phyloP scores from a whole-genome alignment of 2,888 invertebrate species.

The Prosopocoilus inquinatus region DNA sequence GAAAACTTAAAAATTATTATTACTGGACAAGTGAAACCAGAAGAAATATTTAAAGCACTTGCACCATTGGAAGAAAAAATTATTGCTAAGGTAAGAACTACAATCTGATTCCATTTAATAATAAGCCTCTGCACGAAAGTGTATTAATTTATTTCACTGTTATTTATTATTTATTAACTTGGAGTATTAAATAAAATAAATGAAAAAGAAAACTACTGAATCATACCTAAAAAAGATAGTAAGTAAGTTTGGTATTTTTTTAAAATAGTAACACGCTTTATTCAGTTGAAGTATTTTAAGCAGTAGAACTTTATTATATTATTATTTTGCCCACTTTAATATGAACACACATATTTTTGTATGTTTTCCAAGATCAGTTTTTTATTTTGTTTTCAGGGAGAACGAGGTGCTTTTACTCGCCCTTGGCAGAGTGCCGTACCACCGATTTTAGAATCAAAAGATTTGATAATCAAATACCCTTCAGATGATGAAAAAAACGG shows the following conservation, averaged over 20 bases:
- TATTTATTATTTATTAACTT: no score
- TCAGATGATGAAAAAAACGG: conserved; percentile 84
- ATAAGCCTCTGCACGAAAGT: no score
- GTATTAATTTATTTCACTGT: no score
- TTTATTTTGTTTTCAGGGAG: conserved; percentile 45
- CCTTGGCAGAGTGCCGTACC: conserved; percentile 78
- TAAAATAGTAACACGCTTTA: no score
- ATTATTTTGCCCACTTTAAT: no score
- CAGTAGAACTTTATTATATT: no score
- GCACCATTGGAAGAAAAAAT: conserved; percentile 75
- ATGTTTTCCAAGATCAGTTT: not conserved
- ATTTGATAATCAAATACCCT: conserved; percentile 66
- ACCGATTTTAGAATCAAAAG: conserved; percentile 57
- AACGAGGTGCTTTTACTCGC: conserved; percentile 59
- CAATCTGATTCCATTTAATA: not conserved
- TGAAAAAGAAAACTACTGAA: no score
- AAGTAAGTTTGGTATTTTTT: no score
- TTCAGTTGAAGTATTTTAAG: no score
- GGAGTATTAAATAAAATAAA: no score
- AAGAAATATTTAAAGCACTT: conserved; percentile 72
- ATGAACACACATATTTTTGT: no score
- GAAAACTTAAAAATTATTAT: conserved; percentile 85
- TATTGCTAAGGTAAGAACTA: conserved; percentile 57
- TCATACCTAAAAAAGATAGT: no score
- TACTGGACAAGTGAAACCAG: conserved; percentile 74